Conservation (phyloP, 2,888 invertebrate genomes). For the Leucoptera coffeella region DNA sequence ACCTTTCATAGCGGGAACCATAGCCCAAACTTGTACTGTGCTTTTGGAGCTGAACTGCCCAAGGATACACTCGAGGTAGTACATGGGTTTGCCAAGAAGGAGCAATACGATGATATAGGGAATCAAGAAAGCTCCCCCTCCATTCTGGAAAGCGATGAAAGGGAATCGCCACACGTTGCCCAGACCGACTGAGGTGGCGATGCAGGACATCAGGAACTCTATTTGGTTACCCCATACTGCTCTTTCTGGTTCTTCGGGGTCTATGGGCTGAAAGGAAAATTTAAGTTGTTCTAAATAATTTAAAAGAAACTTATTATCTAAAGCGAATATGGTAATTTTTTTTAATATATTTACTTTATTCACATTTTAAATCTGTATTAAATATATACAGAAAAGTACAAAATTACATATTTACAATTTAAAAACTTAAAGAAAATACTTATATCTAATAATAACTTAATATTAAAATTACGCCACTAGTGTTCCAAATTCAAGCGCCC, state of each 20-base stretch:
- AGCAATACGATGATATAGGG: conserved; percentile 66
- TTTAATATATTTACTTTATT: too few species aligned
- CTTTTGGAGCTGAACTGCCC: conserved; percentile 82
- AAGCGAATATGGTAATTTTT: too few species aligned
- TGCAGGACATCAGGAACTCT: conserved; percentile 72
- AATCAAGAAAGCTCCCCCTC: conserved; percentile 68
- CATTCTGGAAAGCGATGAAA: conserved; percentile 61
- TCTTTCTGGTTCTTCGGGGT: background rate
- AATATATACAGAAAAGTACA: too few species aligned
- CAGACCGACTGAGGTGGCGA: conserved; percentile 65
- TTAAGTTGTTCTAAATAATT: too few species aligned
- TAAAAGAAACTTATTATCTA: too few species aligned
- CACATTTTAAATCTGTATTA: too few species aligned
- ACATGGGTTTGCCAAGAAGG: conserved; percentile 72
- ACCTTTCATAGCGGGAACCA: conserved; percentile 74
- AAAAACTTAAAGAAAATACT: too few species aligned
- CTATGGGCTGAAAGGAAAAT: too few species aligned
- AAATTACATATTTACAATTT: too few species aligned
- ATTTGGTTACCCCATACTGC: conserved; percentile 58
- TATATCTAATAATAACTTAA: too few species aligned
- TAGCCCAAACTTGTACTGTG: conserved; percentile 64
- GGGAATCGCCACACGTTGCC: conserved; percentile 66
- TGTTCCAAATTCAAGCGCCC: too few species aligned
- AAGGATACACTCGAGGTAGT: conserved; percentile 74
- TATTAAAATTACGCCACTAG: too few species aligned